phyloP scores from a whole-genome alignment of 2,113 vertebrate genomes.

The Cololabis saira region DNA sequence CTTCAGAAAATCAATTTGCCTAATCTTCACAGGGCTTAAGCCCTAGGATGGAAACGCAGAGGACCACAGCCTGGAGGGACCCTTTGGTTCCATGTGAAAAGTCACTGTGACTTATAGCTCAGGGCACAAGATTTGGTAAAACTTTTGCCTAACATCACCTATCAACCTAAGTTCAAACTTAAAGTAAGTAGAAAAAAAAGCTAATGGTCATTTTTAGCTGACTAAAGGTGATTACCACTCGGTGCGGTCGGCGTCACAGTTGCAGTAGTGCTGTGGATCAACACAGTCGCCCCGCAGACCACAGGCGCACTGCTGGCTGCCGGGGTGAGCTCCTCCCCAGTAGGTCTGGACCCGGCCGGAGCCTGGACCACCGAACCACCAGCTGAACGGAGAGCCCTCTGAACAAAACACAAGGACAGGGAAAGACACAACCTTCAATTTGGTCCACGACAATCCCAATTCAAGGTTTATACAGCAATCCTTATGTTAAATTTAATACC shows the following conservation, averaged over 20 bases:
- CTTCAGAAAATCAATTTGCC: neutral
- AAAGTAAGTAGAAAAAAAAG: neutral
- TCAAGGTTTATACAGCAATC: no score
- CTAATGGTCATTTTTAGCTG: neutral
- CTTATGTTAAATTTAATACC: no score
- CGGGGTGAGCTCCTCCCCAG: conserved; percentile 78
- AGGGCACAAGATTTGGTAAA: no score
- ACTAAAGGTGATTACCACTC: conserved; percentile 84
- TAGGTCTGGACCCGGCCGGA: conserved; percentile 71
- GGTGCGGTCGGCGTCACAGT: conserved; percentile 89
- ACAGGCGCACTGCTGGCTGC: conserved; percentile 78
- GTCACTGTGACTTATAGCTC: neutral
- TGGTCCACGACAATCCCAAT: no score
- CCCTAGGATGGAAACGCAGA: neutral
- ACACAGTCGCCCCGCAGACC: conserved; percentile 76
- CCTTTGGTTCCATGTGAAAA: neutral
- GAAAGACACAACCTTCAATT: neutral
- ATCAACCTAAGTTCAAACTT: neutral
- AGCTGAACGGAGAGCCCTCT: conserved; percentile 79
- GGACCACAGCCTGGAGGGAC: neutral
- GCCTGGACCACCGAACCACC: conserved; percentile 74
- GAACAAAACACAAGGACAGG: conserved; percentile 21
- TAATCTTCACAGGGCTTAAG: neutral
- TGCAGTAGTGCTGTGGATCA: conserved; percentile 81
- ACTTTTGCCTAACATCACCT: no score